phyloP scores from a whole-genome alignment of 1,140 invertebrate genomes.

The Nymphalis io region DNA sequence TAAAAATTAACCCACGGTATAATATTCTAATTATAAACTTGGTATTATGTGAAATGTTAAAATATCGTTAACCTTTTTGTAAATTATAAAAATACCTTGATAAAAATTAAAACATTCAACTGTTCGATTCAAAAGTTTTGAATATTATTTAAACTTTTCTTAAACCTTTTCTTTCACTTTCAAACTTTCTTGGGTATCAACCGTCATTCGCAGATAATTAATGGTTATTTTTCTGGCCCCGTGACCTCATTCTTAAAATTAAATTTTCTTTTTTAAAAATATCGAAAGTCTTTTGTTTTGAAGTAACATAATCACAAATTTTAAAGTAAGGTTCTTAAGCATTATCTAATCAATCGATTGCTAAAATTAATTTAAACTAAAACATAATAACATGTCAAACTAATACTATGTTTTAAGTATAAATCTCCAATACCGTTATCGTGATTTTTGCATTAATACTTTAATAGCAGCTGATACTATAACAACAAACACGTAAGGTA shows the following conservation, averaged over 20 bases:
- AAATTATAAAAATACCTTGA: background rate
- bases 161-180: constrained; percentile 7
- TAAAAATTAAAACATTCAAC: background rate
- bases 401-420: no score
- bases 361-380: no score
- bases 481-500: no score
- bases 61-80: background rate
- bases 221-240: background rate
- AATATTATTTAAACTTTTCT: background rate
- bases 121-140: background rate
- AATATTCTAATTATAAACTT: no score
- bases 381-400: no score
- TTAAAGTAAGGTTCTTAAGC: no score
- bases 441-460: no score
- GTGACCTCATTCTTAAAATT: background rate
- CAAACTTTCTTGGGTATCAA: background rate
- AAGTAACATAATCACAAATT: no score
- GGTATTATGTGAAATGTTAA: background rate
- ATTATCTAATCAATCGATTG: no score
- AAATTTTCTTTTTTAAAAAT: background rate
- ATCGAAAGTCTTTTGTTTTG: background rate
- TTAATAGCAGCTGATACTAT: no score
- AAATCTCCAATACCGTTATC: no score
- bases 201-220: constrained; percentile 2
- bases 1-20: no score